Evolutionary conservation across 2,888 invertebrate genomes (phyloP), one percentile per base, ranked within the genome.

Genomic region (Lagria hirta): DNA sequence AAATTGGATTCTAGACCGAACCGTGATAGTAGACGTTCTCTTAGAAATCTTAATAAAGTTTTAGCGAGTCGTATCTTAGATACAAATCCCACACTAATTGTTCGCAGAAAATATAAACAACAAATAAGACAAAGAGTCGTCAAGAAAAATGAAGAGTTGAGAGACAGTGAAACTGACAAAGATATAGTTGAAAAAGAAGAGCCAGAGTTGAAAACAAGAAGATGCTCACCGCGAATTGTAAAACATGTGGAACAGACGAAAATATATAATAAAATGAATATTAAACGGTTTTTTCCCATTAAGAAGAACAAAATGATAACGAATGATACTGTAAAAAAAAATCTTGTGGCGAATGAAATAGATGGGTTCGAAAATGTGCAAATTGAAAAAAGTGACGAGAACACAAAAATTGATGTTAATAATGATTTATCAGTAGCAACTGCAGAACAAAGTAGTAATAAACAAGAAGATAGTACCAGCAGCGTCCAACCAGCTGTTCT

Each of bases 61-160:
- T 54, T 69, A 40, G 59, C 66, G 2, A 69, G 68, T 49, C 54
- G 64, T 51, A 63, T 70, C 21, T 60, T 70, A 32, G 70, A 70
- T 49, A 65, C 61, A 4, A 68, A 59, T 44, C 48, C 61, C 1
- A 55, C 60, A 21, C 43, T 64, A 34, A 51, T 58, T 7, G 59
- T 65, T 11, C 65, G 63, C 43, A 52, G 65, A 22, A 49, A 55
- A 17, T 26, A 18, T 21, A 26, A 12, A 13, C 17, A 21, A 8
- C 28, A 23, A 23, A 23, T 32, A 14, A 32, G 21, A 24, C 27
- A 20, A 11, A 4, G 17, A 28, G 13, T 16, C 18, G 10, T 16
- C n/a, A 10, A 14, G 28, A 21, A 22, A 23, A 17, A 11, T 11
- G 7, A 37, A 21, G 14, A 6, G 3, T n/a, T 8, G 22, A 3